Conservation (phyloP, 2,888 invertebrate genomes). For the Tenthredo livida region DNA sequence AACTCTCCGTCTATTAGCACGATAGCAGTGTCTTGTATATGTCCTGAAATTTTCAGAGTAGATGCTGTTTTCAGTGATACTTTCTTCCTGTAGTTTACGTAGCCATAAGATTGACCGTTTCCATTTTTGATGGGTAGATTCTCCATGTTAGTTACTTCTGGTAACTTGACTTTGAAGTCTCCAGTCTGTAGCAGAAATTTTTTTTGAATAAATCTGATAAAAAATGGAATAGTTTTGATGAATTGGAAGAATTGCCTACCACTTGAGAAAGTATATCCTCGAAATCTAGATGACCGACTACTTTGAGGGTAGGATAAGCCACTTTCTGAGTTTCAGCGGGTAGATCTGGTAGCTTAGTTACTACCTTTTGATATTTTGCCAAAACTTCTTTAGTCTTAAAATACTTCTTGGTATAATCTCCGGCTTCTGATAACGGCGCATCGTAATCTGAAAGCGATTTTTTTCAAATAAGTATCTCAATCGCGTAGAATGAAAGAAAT, state of each 20-base stretch:
- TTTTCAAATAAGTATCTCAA: background rate
- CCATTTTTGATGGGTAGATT: slow-evolving; percentile 73
- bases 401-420: slow-evolving; percentile 91
- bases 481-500: background rate
- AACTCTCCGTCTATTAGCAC: slow-evolving; percentile 78
- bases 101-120: slow-evolving; percentile 82
- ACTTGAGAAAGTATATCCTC: slow-evolving; percentile 65
- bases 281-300: slow-evolving; percentile 63
- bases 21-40: slow-evolving; percentile 79
- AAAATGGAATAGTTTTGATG: background rate
- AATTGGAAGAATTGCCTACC: slow-evolving; percentile 53
- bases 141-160: slow-evolving; percentile 69
- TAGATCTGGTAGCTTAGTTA: slow-evolving; percentile 71
- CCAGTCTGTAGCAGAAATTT: slow-evolving; percentile 48
- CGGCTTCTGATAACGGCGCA: slow-evolving; percentile 90
- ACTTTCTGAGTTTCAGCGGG: slow-evolving; percentile 70
- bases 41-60: slow-evolving; percentile 74
- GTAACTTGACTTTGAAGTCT: slow-evolving; percentile 52
- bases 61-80: slow-evolving; percentile 64
- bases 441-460: slow-evolving; percentile 82
- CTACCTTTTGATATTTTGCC: slow-evolving; percentile 65
- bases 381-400: slow-evolving; percentile 68
- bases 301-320: slow-evolving; percentile 69
- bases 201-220: background rate
- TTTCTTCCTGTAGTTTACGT: slow-evolving; percentile 79